phyloP scores from a whole-genome alignment of 2,113 vertebrate species.

The Macroglossus sobrinus region DNA sequence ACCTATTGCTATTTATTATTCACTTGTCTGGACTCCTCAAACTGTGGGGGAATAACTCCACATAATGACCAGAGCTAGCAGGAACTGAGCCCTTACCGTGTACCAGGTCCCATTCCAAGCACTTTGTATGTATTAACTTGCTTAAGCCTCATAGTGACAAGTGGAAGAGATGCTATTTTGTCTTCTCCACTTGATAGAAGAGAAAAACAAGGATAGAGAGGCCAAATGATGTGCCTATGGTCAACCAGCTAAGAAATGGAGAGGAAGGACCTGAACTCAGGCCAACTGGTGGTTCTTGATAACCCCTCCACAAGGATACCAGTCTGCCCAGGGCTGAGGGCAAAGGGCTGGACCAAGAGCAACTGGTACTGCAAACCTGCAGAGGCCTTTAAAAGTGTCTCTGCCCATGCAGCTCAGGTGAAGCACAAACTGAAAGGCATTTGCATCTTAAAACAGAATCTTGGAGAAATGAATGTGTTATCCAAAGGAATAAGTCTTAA shows the following conservation, averaged over 20 bases:
- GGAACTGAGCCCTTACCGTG: background rate
- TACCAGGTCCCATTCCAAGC: background rate
- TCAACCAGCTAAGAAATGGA: background rate
- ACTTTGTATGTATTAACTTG: background rate
- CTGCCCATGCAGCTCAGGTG: background rate
- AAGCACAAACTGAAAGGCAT: background rate
- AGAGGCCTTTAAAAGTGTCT: background rate
- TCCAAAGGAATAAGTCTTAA: background rate
- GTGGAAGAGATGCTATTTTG: background rate
- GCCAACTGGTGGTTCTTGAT: background rate
- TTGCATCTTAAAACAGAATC: background rate
- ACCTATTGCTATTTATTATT: background rate
- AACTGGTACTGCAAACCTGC: background rate
- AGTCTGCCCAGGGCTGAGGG: background rate
- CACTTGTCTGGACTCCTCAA: constrained; percentile 4
- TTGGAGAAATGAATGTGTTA: background rate
- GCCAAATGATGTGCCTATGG: background rate
- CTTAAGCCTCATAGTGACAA: background rate
- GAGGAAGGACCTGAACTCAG: background rate
- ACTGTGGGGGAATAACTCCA: constrained; percentile 14
- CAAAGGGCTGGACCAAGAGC: background rate
- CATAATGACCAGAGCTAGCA: background rate
- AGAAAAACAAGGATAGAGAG: background rate
- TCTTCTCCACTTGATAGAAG: background rate
- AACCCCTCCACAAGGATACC: background rate